A percentile compares a stretch with the other conserved stretches of the same genome.
Evolutionary conservation across 2,888 invertebrate genomes (phyloP).

Genomic region (Osedax fenrisi): DNA sequence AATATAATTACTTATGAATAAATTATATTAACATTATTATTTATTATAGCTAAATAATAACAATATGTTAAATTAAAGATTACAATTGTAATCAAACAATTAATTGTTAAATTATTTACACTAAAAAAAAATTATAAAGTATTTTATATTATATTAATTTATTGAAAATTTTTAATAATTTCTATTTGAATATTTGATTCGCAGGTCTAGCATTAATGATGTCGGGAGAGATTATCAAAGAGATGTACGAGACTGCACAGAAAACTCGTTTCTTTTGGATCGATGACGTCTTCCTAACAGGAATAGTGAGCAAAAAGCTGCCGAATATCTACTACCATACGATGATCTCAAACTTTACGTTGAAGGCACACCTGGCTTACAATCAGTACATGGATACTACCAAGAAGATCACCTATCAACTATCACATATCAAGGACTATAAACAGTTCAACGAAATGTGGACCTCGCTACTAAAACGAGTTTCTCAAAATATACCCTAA

Average conservation of each 20-base stretch:
- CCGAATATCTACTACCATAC: slow-evolving; percentile 38
- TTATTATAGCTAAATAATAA: too few species aligned
- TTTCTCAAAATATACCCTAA: too few species aligned
- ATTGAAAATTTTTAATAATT: too few species aligned
- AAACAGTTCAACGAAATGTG: slow-evolving; percentile 23
- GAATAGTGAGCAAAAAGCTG: slow-evolving; percentile 38
- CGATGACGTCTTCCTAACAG: slow-evolving; percentile 46
- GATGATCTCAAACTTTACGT: slow-evolving; percentile 73
- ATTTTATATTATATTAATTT: too few species aligned
- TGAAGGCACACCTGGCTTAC: slow-evolving; percentile 54
- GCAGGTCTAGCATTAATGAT: slow-evolving; percentile 41
- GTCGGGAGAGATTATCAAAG: slow-evolving; percentile 38
- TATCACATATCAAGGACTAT: slow-evolving; percentile 28
- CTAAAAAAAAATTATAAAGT: too few species aligned
- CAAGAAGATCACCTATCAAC: slow-evolving; percentile 6
- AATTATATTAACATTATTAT: too few species aligned
- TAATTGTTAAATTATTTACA: too few species aligned
- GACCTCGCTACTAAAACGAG: too few species aligned
- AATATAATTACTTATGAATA: too few species aligned
- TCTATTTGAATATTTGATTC: too few species aligned
- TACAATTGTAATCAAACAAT: too few species aligned
- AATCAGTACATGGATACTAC: slow-evolving; percentile 28
- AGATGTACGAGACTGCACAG: slow-evolving; percentile 39
- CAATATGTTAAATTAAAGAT: too few species aligned
- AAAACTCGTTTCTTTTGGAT: slow-evolving; percentile 40